phyloP scores from a whole-genome alignment of 2,797 vertebrate species.

The Urophycis tenuis region DNA sequence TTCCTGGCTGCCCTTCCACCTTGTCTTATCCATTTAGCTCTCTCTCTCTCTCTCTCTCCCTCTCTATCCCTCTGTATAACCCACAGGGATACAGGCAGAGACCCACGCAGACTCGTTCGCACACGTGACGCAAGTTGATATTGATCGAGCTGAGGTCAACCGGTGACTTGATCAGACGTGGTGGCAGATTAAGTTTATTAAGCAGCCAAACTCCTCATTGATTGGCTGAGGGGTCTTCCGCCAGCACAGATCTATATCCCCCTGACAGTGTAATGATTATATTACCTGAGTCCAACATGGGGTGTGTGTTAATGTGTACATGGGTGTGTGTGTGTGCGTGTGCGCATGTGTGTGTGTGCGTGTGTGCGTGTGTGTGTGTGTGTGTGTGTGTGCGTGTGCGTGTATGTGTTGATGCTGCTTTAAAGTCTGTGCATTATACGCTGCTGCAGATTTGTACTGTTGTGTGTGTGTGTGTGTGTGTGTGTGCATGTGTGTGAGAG shows the following conservation, averaged over 20 bases:
- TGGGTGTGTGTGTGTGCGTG: slow-evolving; percentile 7
- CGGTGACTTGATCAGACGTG: slow-evolving; percentile 5
- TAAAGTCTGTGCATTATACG: background rate
- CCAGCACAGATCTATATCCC: slow-evolving; percentile 14
- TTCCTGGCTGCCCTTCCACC: slow-evolving; percentile 21
- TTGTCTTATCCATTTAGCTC: slow-evolving; percentile 9
- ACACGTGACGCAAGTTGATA: background rate
- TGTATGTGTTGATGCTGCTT: background rate
- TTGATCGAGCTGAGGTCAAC: background rate
- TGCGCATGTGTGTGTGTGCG: slow-evolving; percentile 22
- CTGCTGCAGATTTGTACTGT: background rate
- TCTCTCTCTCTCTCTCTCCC: slow-evolving; percentile 2
- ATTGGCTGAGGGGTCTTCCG: slow-evolving; percentile 16
- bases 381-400: slow-evolving; percentile 15
- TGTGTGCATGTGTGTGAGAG: slow-evolving; percentile 12
- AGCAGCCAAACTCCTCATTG: slow-evolving; percentile 30
- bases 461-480: slow-evolving; percentile 24
- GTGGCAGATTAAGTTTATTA: slow-evolving; percentile 29
- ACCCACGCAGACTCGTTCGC: background rate
- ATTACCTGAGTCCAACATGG: slow-evolving; percentile 1
- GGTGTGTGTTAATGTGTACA: slow-evolving; percentile 5
- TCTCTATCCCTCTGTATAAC: background rate
- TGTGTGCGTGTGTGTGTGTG: no score
- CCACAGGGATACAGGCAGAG: background rate
- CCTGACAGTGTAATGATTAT: slow-evolving; percentile 26